Evolutionary conservation across 1,140 invertebrate genomes (phyloP).

Genomic region (Nomia melanderi): DNA sequence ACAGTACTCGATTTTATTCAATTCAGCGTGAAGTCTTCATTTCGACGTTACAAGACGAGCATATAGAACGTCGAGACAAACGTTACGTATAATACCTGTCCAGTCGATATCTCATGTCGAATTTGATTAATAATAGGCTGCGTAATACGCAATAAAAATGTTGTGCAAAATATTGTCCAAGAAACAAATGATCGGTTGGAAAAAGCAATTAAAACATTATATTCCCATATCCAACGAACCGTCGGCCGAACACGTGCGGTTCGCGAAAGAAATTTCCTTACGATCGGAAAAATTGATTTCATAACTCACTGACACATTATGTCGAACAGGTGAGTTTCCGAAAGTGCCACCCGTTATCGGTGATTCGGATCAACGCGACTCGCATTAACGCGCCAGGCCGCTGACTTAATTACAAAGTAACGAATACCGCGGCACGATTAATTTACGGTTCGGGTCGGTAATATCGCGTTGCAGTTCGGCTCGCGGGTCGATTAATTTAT

Average conservation of each 20-base stretch:
- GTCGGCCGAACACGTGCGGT: not conserved
- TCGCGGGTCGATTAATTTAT: conserved; percentile 71
- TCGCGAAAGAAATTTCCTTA: conserved; percentile 14
- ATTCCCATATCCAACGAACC: not conserved
- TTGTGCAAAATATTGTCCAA: not conserved
- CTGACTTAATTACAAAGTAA: conserved; percentile 47
- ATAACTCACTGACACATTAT: conserved; percentile 7
- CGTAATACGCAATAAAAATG: not conserved
- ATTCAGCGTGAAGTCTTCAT: too few species aligned
- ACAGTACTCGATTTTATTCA: too few species aligned
- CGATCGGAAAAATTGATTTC: too few species aligned
- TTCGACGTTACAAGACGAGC: too few species aligned
- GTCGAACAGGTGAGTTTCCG: not conserved
- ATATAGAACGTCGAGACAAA: too few species aligned
- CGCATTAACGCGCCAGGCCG: conserved; percentile 27
- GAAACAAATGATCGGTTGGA: conserved; percentile 13
- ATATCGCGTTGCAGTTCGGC: conserved; percentile 2
- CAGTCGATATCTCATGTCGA: not conserved
- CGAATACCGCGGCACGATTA: conserved; percentile 54
- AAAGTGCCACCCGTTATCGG: conserved; percentile 18
- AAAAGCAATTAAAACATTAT: conserved; percentile 32
- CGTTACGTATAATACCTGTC: not conserved
- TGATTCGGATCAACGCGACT: conserved; percentile 1
- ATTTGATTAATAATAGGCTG: conserved; percentile 20
- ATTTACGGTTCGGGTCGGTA: conserved; percentile 44